These are phyloP conservation scores for Lasioglossum marginatum DNA, from an alignment of 2,888 invertebrate genomes.

Conservation along the genomic window DNA sequence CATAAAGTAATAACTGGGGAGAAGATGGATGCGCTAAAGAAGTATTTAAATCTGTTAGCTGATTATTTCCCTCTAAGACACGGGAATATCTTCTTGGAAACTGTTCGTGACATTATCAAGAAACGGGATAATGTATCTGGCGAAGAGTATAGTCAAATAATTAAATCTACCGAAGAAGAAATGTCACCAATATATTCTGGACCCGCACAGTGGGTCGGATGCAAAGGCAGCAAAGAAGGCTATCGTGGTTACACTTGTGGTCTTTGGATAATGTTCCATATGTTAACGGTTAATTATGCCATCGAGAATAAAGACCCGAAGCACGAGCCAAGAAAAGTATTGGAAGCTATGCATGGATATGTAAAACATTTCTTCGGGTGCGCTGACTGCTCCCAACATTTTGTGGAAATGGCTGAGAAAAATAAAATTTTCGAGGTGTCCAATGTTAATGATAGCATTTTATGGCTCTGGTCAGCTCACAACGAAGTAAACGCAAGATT, in stretches of 20 bases:
- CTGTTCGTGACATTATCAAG: slow-evolving; percentile 87
- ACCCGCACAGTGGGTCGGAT: slow-evolving; percentile 90
- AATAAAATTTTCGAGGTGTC: slow-evolving; percentile 89
- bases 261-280: slow-evolving; percentile 97
- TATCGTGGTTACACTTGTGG: slow-evolving; percentile 97
- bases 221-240: slow-evolving; percentile 91
- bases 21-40: slow-evolving; percentile 89
- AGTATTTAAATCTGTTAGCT: slow-evolving; percentile 90
- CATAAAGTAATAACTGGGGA: slow-evolving; percentile 89
- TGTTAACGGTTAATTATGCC: slow-evolving; percentile 90
- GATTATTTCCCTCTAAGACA: slow-evolving; percentile 92
- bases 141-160: slow-evolving; percentile 86
- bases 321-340: slow-evolving; percentile 88
- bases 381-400: slow-evolving; percentile 95
- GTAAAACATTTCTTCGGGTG: slow-evolving; percentile 97
- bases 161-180: slow-evolving; percentile 86
- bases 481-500: slow-evolving; percentile 96
- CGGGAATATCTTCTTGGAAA: slow-evolving; percentile 84
- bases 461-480: slow-evolving; percentile 98
- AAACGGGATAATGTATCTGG: slow-evolving; percentile 86
- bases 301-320: slow-evolving; percentile 64
- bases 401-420: slow-evolving; percentile 92
- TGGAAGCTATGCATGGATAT: slow-evolving; percentile 94
- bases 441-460: slow-evolving; percentile 90
- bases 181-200: slow-evolving; percentile 86